Evolutionary conservation across 1,140 invertebrate species (phyloP), one percentile per base, ranked within the genome.

Genomic region (Drosophila grimshawi): DNA sequence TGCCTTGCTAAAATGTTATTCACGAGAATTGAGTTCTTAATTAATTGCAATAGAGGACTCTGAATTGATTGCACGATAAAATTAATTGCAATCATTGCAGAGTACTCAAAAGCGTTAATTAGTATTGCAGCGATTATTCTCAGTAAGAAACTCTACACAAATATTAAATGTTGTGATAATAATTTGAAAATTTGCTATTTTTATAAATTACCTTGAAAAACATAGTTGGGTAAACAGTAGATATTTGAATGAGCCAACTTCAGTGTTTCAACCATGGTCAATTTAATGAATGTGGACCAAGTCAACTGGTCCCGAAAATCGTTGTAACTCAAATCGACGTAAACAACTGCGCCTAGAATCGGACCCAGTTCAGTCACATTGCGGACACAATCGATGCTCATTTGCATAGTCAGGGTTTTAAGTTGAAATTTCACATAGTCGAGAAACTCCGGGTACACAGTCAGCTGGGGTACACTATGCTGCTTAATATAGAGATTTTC

Each of bases 321-420:
- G 32, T 91, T 92, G 27, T 68, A 64, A 37, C 81, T 78, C 5
- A 92, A 76, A 41, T 90, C 81, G 0, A 77, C 80, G 48, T 75
- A 27, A 27, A 35, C 6, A 5, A 91, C 39, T 10, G 56, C 59
- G 2, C 66, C 69, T 0, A 86, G 41, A 2, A 89, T 60, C 5
- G 76, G 52, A 52, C 67, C 55, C 3, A 56, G 66, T 3, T 71
- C 86, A 0, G 90, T 90, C 0, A 92, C n/a, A 74, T 91, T 88
- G 1, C 60, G 61, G 0, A 90, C 59, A 67, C 69, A 63, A 2
- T 48, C 7, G 5, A 82, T 46, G 10, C 80, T 77, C 33, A 59
- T 56, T 56, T 81, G 71, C 8, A 91, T 49, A 1, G 8, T 43
- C 3, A 82, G 11, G 4, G 30, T 48, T 43, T 78, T 66, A 29